These are phyloP conservation scores for Vanacampus margaritifer DNA, from an alignment of 2,113 vertebrate species.

Conservation along the genomic window DNA sequence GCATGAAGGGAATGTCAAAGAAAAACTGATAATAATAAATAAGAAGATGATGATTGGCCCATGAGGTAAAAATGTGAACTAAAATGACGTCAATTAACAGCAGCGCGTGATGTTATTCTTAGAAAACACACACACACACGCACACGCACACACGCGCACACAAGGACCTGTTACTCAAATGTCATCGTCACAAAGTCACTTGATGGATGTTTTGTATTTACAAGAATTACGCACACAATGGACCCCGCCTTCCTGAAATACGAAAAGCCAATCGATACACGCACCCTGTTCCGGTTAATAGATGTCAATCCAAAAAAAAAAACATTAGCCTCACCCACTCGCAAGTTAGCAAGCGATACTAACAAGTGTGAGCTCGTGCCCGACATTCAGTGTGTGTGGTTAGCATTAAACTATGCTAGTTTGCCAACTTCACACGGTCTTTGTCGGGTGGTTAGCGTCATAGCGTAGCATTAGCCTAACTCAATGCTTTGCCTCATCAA, in stretches of 20 bases:
- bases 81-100: conserved; percentile 19
- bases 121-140: background rate
- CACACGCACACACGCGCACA: background rate
- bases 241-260: background rate
- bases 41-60: conserved; percentile 71
- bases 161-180: conserved; percentile 13
- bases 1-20: conserved; percentile 38
- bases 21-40: conserved; percentile 62
- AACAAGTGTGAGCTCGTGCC: background rate
- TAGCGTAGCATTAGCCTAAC: conserved; percentile 12
- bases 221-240: conserved; percentile 36
- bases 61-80: conserved; percentile 61
- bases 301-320: conserved; percentile 36
- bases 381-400: too few species aligned
- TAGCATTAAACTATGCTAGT: too few species aligned
- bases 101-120: background rate
- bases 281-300: conserved; percentile 39
- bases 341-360: background rate
- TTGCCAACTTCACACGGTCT: too few species aligned
- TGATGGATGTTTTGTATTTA: conserved; percentile 55
- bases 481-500: background rate
- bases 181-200: conserved; percentile 42
- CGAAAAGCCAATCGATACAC: conserved; percentile 18
- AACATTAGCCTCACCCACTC: background rate
- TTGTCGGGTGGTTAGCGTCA: too few species aligned